These are phyloP conservation scores for Lamproptera curius DNA, from an alignment of 2,888 invertebrate species.

Conservation along the genomic window DNA sequence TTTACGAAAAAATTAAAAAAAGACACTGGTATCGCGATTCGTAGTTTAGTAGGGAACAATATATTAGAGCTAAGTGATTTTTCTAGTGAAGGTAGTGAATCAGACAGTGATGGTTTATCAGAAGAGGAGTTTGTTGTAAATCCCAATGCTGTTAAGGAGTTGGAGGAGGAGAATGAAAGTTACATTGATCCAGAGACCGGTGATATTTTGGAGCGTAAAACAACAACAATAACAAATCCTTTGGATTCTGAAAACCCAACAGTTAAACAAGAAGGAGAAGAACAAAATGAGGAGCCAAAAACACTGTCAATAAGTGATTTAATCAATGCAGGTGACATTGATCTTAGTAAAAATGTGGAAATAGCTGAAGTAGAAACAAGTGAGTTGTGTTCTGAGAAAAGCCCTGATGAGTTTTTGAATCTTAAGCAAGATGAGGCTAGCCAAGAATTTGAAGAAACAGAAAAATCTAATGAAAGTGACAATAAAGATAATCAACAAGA, in stretches of 20 bases:
- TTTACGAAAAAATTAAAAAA: constrained; percentile 74
- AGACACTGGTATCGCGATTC: constrained; percentile 71
- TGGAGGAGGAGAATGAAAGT: constrained; percentile 69
- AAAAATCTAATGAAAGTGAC: constrained; percentile 81
- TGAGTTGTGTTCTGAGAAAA: constrained; percentile 65
- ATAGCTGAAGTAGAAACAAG: constrained; percentile 67
- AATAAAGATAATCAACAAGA: constrained; percentile 70
- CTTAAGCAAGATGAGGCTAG: constrained; percentile 60
- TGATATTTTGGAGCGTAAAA: constrained; percentile 58
- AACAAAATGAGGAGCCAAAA: constrained; percentile 44
- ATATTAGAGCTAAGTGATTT: constrained; percentile 70
- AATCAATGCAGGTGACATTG: constrained; percentile 67
- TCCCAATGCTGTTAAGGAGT: constrained; percentile 64
- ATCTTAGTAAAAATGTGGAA: constrained; percentile 69
- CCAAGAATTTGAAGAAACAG: constrained; percentile 78
- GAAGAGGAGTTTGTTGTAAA: constrained; percentile 72
- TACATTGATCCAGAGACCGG: constrained; percentile 74
- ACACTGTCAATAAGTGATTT: constrained; percentile 73
- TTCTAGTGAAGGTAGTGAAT: constrained; percentile 64
- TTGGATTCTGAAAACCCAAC: constrained; percentile 25
- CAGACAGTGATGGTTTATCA: constrained; percentile 71
- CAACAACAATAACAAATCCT: constrained; percentile 28
- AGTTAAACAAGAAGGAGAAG: constrained; percentile 17
- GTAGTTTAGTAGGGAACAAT: constrained; percentile 69
- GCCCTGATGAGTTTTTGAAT: constrained; percentile 57